Base-by-base conservation (phyloP, 2,888 invertebrate species). In the Trichogramma dendrolimi region DNA sequence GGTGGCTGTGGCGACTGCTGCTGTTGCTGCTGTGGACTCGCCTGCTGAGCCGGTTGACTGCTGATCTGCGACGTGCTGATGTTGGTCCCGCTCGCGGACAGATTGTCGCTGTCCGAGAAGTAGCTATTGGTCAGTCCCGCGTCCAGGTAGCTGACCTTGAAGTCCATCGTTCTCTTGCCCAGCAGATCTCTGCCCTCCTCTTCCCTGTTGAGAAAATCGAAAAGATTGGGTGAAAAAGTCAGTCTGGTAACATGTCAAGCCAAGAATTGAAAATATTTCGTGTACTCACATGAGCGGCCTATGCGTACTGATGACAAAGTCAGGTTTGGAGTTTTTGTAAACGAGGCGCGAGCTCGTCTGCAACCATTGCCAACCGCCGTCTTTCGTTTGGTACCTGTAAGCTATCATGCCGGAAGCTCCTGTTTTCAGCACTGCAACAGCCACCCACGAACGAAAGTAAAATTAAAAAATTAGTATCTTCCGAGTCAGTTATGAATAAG, bases 351-450 rank as follows among this genome's bases (percentile, higher is more conserved):
- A 96, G 71, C 92, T 91, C 27, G 97, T 97, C 83, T 99, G 99
- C 64, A 99, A 84, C 96, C 97, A 99, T 80, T 98, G 93, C 94
- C 96, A 96, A 74, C 91, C 90, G 6, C 90, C 90, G 68, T 94
- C 92, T 80, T 96, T 95, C 71, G 94, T 93, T 81, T 96, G 92
- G 81, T 96, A 91, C 77, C 99, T 88, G 80, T 99, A 99, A 64
- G 99, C 97, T 74, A 99, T 96, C 90, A 99, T 92, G 41, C 98
- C 98, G 64, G 97, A 97, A 73, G 98, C 97, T 70, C 98, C 98
- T 57, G 97, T 98, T 85, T 99, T 99, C 71, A 99, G 83, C 73
- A 98, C 99, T 99, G 84, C 4, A 87, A 67, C 4, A 39, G 5
- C 8, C 8, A 41, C n/a, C 0, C 7, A 8, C n/a, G 7, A 51